Evolutionary conservation across 2,797 vertebrate species (phyloP).

Genomic region (Uromys caudimaculatus): DNA sequence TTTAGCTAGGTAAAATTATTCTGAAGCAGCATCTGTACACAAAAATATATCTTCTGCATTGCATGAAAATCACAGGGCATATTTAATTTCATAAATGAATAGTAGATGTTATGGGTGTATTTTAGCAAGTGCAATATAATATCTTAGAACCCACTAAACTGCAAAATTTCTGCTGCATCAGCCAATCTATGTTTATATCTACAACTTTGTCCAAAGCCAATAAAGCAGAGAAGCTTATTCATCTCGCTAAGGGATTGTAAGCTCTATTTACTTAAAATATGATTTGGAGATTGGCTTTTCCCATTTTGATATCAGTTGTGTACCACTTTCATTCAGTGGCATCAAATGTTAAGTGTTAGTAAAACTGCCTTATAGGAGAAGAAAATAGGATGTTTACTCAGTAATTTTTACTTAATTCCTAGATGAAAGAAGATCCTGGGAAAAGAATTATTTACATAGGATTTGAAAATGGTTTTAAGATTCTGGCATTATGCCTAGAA

Average conservation of each 20-base stretch:
- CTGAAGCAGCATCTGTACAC: constrained; percentile 40
- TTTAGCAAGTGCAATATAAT: constrained; percentile 71
- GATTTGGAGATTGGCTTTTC: constrained; percentile 67
- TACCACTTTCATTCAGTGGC: constrained; percentile 77
- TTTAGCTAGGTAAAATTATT: constrained; percentile 67
- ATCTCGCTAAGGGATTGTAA: constrained; percentile 75
- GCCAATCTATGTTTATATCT: constrained; percentile 75
- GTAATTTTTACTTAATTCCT: constrained; percentile 63
- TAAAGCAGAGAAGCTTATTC: constrained; percentile 83
- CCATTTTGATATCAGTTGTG: constrained; percentile 76
- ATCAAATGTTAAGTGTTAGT: constrained; percentile 78
- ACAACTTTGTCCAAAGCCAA: constrained; percentile 81
- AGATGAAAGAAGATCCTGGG: constrained; percentile 52
- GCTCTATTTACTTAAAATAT: constrained; percentile 80
- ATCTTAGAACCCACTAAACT: constrained; percentile 62
- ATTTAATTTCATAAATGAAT: constrained; percentile 74
- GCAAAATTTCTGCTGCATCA: constrained; percentile 78
- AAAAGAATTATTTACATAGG: constrained; percentile 42
- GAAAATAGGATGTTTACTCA: constrained; percentile 77
- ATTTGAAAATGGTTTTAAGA: constrained; percentile 65
- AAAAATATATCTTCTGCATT: constrained; percentile 56
- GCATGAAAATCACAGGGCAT: constrained; percentile 64
- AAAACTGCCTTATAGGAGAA: constrained; percentile 80
- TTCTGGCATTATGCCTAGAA: not conserved
- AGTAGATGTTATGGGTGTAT: constrained; percentile 45